Evolutionary conservation across 2,888 invertebrate genomes (phyloP).

Genomic region (Drosophila prolongata): DNA sequence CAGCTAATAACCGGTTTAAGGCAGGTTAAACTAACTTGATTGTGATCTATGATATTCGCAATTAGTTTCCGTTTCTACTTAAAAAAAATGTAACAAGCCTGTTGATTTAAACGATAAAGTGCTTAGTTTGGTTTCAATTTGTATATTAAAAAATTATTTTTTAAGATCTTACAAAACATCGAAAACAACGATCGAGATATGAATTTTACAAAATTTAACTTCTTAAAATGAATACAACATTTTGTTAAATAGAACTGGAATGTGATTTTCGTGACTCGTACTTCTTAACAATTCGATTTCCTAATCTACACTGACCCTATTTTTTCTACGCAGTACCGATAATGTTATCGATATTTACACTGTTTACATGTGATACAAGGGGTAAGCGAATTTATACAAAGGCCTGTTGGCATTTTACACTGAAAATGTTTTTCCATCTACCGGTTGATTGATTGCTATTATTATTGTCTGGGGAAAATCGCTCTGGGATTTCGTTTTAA

Average conservation of each 20-base stretch:
- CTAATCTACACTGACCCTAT: constrained; percentile 32
- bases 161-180: no score
- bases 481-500: constrained; percentile 1
- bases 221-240: no score
- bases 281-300: neutral
- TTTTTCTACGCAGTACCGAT: constrained; percentile 13
- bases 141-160: no score
- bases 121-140: no score
- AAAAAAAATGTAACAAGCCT: constrained; percentile 6
- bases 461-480: neutral
- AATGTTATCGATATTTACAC: constrained; percentile 35
- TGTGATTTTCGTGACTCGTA: no score
- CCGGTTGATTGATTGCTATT: constrained; percentile 22
- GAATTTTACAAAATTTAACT: no score
- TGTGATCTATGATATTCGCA: constrained; percentile 9
- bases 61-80: constrained; percentile 24
- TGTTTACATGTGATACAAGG: constrained; percentile 30
- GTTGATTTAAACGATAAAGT: neutral
- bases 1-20: constrained; percentile 20
- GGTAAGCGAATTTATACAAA: constrained; percentile 1
- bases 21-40: neutral
- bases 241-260: no score
- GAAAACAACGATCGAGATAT: no score
- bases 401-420: constrained; percentile 21
- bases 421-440: constrained; percentile 13